Conservation (phyloP, 2,888 invertebrate species). For the Cepaea hortensis region DNA sequence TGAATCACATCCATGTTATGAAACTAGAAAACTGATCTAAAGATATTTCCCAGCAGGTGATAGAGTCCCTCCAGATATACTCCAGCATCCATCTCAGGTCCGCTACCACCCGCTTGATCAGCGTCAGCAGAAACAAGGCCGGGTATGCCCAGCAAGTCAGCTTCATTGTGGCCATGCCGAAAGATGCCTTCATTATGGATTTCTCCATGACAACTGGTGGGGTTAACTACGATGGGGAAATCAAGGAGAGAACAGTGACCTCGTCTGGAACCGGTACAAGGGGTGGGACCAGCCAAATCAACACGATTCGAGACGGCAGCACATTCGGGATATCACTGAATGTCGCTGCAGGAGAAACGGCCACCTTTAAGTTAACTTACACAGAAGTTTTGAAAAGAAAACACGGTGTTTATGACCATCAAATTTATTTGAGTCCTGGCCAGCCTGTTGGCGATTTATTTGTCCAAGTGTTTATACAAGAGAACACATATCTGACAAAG, state of each 20-base stretch:
- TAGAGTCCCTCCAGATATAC: slow-evolving; percentile 12
- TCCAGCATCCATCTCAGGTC: neutral
- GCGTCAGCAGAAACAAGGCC: too few relatives aligned
- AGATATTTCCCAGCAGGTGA: slow-evolving; percentile 7
- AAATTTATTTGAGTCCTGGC: slow-evolving; percentile 84
- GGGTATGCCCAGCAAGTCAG: neutral
- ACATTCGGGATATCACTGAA: slow-evolving; percentile 79
- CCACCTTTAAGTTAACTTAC: slow-evolving; percentile 84
- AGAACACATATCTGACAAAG: slow-evolving; percentile 5
- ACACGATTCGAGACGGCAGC: slow-evolving; percentile 56
- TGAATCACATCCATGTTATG: too few relatives aligned
- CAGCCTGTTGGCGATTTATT: slow-evolving; percentile 81
- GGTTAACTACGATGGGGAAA: neutral
- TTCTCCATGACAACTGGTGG: slow-evolving; percentile 6
- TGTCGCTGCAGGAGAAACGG: slow-evolving; percentile 81
- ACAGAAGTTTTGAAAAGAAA: slow-evolving; percentile 83
- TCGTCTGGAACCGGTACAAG: too few relatives aligned
- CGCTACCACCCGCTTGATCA: neutral
- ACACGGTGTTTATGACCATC: slow-evolving; percentile 83
- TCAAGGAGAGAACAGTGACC: slow-evolving; percentile 11
- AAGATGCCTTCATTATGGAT: slow-evolving; percentile 4
- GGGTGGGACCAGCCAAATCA: neutral
- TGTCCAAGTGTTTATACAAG: slow-evolving; percentile 81
- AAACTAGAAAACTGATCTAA: neutral
- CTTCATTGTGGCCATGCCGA: neutral